Evolutionary conservation across 2,797 vertebrate genomes (phyloP), one percentile per base, ranked within the genome.

Genomic region (Coregonus suidteri): DNA sequence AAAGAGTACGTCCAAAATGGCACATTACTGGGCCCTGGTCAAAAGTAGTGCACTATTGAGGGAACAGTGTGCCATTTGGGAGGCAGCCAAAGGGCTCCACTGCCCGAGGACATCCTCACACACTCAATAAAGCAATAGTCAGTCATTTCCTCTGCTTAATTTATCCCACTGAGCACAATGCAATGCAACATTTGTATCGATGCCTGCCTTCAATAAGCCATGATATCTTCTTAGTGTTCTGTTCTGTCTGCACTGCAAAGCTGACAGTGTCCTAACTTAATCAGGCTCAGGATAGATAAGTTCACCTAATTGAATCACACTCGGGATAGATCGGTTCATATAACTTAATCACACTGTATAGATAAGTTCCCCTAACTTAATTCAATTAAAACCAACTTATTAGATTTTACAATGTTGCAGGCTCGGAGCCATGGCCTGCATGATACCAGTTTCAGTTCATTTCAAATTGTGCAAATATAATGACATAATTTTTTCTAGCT

Each of bases 91-190:
- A n/a, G 13, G 56, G 5, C 11, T 30, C 66, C 0, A 3, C 80
- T 84, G 90, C 90, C 88, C 0, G 72, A 90, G 88, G 87, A 89
- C 84, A 83, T 91, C 84, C 86, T 92, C 90, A 89, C 87, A 92
- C 90, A 92, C 88, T 91, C 91, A 92, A 93, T 93, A 91, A 93
- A 91, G 86, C 92, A 92, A 93, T 91, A 89, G 85, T 89, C 88
- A 88, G 84, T 86, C 83, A 92, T 93, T 91, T 91, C 89, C 86
- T 89, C 87, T 88, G 89, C 88, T 88, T 91, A 91, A 92, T 91
- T 93, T 89, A 93, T 92, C 89, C 91, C 91, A 86, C 69, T 85
- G 69, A 84, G 83, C 84, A 86, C 86, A 84, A 83, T 77, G 76
- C 80, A 79, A 53, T 86, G 83, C 87, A 83, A 83, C 83, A 75